Base-by-base conservation (phyloP, 2,113 vertebrate genomes). In the Pantherophis guttatus region DNA sequence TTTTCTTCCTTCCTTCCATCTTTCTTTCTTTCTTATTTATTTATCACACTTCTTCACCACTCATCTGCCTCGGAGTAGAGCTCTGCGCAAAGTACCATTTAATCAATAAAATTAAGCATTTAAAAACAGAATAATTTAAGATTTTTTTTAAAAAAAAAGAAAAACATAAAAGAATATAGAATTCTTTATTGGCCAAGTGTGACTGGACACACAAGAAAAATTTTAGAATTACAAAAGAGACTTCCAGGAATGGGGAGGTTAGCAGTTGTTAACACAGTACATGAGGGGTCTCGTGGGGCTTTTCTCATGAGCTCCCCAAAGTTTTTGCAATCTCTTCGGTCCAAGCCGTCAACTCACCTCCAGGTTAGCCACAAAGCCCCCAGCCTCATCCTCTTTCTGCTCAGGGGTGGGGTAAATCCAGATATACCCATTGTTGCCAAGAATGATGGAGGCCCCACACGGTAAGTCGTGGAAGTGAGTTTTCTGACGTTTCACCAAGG, bases 391-490 rank as follows among this genome's bases (percentile, higher is more conserved):
- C 0, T 99, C 98, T 86, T 98, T 98, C 93, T 98, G 98, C 88
- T 97, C 98, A 0, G 97, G 96, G 0, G 99, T 99, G 0, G 99
- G 99, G 96, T 99, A 99, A 93, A 99, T 98, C 99, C 99, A 99
- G 95, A 99, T 98, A 94, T 98, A 99, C 48, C 99, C 99, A 0
- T 99, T 99, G 97, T 99, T 99, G 1, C 99, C 99, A 0, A 99
- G 98, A 92, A 99, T 99, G 92, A 99, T 95, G 0, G 99, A 99
- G 0, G 99, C 98, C 3, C 99, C 99, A 11, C 99, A 99, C 0
- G 98, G 98, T 93, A 99, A 95, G 95, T 99, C 99, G 5, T 99
- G 99, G 96, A 99, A 99, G 94, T 99, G 99, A 29, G 99, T 99
- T 97, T 99, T 99, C 96, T 99, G 99, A 65, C 99, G 98, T 94